phyloP scores from a whole-genome alignment of 2,797 vertebrate species.

The Cyclopterus lumpus region DNA sequence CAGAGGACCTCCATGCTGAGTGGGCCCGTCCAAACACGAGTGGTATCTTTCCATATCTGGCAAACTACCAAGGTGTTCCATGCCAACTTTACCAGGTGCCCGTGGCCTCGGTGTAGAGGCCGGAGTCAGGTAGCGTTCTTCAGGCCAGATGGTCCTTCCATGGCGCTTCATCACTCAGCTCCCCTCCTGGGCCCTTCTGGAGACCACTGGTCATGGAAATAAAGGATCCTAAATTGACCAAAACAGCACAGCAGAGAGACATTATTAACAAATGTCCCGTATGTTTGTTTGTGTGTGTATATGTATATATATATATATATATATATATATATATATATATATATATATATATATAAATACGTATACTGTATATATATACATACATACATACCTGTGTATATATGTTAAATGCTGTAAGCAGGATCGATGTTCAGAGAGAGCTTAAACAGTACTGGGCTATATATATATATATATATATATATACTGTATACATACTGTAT shows the following conservation, averaged over 20 bases:
- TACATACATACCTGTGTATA: too few species aligned
- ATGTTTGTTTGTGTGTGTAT: not conserved
- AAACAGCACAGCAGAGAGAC: conserved; percentile 7
- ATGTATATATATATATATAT: not conserved
- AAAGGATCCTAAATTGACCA: conserved; percentile 19
- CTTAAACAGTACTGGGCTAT: too few species aligned
- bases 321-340: not conserved
- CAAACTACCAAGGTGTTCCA: conserved; percentile 44
- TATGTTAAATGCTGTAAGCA: too few species aligned
- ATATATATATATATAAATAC: too few species aligned
- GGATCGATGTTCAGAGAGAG: too few species aligned
- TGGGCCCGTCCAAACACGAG: conserved; percentile 69
- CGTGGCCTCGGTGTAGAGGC: conserved; percentile 52
- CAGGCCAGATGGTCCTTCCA: conserved; percentile 79
- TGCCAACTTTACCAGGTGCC: conserved; percentile 77
- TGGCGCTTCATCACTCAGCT: conserved; percentile 61
- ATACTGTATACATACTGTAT: too few species aligned
- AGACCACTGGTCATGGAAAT: conserved; percentile 45
- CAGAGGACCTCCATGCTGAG: conserved; percentile 63
- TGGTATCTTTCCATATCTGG: conserved; percentile 67
- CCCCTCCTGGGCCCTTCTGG: conserved; percentile 53
- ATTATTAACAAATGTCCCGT: not conserved
- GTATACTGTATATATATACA: too few species aligned
- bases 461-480: too few species aligned
- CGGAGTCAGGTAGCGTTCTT: conserved; percentile 70